Conservation (phyloP, 30 jellyfish, hydroid and myxozoan genomes). For the Calvadosia cruxmelitensis region DNA sequence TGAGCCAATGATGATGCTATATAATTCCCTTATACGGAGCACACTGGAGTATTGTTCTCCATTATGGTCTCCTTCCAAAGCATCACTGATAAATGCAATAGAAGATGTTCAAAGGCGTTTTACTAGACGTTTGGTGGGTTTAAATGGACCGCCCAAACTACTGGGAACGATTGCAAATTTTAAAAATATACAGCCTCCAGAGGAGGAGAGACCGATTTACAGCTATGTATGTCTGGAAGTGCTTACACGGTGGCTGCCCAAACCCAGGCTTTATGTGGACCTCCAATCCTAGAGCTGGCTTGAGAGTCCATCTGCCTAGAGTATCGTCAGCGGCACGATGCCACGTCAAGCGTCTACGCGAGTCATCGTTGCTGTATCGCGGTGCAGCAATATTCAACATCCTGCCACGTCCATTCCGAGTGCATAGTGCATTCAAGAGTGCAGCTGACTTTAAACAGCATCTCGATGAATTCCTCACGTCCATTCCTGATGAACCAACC, state of each 20-base stretch:
- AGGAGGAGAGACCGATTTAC: no score
- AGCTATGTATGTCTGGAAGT: background rate
- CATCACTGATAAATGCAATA: background rate
- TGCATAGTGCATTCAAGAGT: no score
- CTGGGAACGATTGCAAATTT: background rate
- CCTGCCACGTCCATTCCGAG: no score
- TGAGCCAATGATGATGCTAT: background rate
- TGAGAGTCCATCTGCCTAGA: background rate
- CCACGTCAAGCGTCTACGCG: no score
- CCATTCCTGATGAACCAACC: no score
- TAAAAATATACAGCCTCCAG: no score
- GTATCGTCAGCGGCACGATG: no score
- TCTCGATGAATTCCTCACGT: no score
- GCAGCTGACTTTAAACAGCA: no score
- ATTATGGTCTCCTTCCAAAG: background rate
- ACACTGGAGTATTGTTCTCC: background rate
- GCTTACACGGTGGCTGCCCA: background rate
- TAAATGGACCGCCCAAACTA: slow-evolving; percentile 1
- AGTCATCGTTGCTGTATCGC: no score
- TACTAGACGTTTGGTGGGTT: background rate
- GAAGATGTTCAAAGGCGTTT: background rate
- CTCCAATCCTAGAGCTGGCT: background rate
- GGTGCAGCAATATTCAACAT: no score
- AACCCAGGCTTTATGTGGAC: background rate
- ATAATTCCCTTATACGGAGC: background rate